These are phyloP conservation scores for Lontra canadensis DNA, from an alignment of 2,113 vertebrate species.

Conservation along the genomic window DNA sequence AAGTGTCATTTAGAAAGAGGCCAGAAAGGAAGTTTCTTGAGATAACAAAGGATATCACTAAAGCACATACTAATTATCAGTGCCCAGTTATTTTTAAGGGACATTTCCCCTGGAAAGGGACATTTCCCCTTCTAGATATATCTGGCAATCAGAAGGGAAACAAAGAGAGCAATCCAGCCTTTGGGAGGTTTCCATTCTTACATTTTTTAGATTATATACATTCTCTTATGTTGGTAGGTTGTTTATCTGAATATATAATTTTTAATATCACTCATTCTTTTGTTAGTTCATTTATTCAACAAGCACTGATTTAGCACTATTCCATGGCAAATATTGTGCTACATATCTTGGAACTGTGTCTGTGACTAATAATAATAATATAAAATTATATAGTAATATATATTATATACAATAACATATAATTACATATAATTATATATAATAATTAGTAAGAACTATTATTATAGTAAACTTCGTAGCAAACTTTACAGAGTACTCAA, in stretches of 20 bases:
- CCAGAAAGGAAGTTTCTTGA: conserved; percentile 60
- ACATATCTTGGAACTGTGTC: background rate
- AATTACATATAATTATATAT: background rate
- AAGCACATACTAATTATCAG: conserved; percentile 56
- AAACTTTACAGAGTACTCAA: background rate
- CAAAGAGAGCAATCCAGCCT: background rate
- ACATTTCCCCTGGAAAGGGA: conserved; percentile 15
- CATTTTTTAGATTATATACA: background rate
- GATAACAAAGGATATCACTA: conserved; percentile 58
- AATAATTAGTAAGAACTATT: background rate
- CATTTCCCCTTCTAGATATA: conserved; percentile 51
- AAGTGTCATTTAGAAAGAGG: conserved; percentile 22
- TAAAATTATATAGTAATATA: background rate
- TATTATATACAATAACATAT: background rate
- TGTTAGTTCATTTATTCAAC: background rate
- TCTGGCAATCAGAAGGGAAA: background rate
- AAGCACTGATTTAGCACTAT: background rate
- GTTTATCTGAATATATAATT: background rate
- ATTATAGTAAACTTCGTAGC: background rate
- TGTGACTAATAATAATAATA: background rate
- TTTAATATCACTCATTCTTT: background rate
- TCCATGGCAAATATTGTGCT: background rate
- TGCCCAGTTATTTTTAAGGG: conserved; percentile 57
- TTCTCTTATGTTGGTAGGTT: background rate
- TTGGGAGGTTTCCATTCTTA: background rate